Base-by-base conservation (phyloP, 2,113 vertebrate genomes). In the Labeo rohita region DNA sequence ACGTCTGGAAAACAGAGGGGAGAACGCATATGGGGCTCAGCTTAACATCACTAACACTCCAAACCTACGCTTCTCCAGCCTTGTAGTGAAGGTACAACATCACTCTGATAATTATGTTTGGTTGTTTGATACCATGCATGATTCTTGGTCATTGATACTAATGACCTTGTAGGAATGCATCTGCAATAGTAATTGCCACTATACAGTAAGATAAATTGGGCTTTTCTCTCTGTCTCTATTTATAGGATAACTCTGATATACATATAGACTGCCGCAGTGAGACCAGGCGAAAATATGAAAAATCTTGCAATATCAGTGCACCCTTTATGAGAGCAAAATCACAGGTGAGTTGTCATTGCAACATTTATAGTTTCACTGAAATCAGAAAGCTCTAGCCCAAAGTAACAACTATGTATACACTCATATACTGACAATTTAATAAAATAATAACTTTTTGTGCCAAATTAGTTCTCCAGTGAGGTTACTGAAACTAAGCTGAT, bases 241-340 rank as follows among this genome's bases (percentile, higher is more conserved):
- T 92, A 13, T 89, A 99, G 98, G 98, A 97, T 0, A 96, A 95
- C 85, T 94, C 95, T 0, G 98, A 99, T 10, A 89, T 96, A 89
- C 96, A 95, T 91, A 96, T 99, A 0, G 97, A 98, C 87, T 99
- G 98, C 4, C 90, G 92, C 83, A 79, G 78, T 0, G 95, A 96
- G 2, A 94, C 96, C 34, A 94, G 87, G 36, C 88, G 92, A 45
- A 95, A 92, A 80, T 89, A 92, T 87, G 95, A 93, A 91, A 96
- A 93, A 90, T 88, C 95, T 85, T 99, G 98, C 92, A 98, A 98
- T 0, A 93, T 99, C 90, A 98, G 97, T 86, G 95, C 96, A 80
- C 98, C 98, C 0, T 99, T 99, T 90, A 98, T 99, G 96, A 95
- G 95, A 50, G 96, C 97, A 88, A 98, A 96, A 89, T 91, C 95